A percentile compares a stretch with the other conserved stretches of the same genome.
These are phyloP conservation scores for Coilia nasus DNA, from an alignment of 2,797 vertebrate species.

Conservation along the genomic window DNA sequence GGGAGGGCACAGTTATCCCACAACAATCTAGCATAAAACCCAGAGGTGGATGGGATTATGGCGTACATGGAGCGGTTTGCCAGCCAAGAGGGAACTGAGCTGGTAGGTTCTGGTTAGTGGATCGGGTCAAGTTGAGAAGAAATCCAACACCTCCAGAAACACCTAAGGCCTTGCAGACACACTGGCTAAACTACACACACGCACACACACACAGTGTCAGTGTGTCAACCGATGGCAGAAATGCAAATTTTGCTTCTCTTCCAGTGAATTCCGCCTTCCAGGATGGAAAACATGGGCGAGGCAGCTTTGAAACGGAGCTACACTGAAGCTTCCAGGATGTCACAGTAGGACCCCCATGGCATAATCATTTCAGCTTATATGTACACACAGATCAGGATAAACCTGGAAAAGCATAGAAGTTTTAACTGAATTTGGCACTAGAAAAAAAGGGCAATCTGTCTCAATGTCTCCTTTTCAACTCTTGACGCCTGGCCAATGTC, in stretches of 20 bases:
- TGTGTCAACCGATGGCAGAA: background rate
- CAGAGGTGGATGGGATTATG: slow-evolving; percentile 29
- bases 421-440: slow-evolving; percentile 54
- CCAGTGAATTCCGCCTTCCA: slow-evolving; percentile 19
- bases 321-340: background rate
- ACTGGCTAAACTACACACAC: background rate
- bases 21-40: background rate
- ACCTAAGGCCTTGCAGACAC: background rate
- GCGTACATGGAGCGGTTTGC: slow-evolving; percentile 17
- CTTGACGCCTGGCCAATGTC: slow-evolving; percentile 44
- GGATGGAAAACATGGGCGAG: slow-evolving; percentile 25
- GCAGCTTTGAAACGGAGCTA: background rate
- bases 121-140: slow-evolving; percentile 35
- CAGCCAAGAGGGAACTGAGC: slow-evolving; percentile 31
- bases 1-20: background rate
- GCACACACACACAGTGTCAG: background rate
- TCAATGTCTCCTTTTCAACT: slow-evolving; percentile 40
- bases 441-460: slow-evolving; percentile 38
- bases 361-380: slow-evolving; percentile 47
- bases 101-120: background rate
- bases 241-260: slow-evolving; percentile 16
- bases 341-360: slow-evolving; percentile 24
- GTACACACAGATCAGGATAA: slow-evolving; percentile 54
- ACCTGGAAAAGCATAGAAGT: slow-evolving; percentile 48
- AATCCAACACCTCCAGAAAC: background rate